Percentiles rank a stretch among this genome's conserved stretches.
Conservation (phyloP, 2,797 vertebrate species). For the Sebastes oblongus region DNA sequence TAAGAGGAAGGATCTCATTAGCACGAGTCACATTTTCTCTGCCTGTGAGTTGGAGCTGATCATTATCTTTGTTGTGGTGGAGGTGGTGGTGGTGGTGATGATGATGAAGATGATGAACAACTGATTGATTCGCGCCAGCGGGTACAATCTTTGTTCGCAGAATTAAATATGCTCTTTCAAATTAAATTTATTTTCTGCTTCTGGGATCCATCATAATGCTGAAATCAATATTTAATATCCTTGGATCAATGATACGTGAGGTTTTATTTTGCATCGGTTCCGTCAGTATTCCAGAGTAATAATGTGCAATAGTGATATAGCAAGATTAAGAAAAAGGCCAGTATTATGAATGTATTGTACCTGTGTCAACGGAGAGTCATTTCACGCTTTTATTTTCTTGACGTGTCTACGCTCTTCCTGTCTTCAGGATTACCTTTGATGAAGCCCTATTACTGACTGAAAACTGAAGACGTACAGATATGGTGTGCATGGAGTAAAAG, state of each 20-base stretch:
- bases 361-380: constrained; percentile 3
- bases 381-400: constrained; percentile 5
- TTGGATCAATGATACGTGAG: constrained; percentile 69
- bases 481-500: not conserved
- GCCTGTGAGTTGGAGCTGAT: constrained; percentile 47
- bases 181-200: constrained; percentile 72
- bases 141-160: constrained; percentile 64
- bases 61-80: constrained; percentile 63
- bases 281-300: constrained; percentile 52
- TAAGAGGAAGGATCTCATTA: constrained; percentile 65
- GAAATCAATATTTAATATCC: constrained; percentile 84
- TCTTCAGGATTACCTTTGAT: not conserved
- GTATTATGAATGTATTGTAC: not conserved
- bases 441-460: not conserved
- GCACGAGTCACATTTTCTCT: constrained; percentile 49
- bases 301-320: constrained; percentile 32
- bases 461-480: not conserved
- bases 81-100: constrained; percentile 26
- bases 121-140: constrained; percentile 76
- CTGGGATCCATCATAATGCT: constrained; percentile 69
- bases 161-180: constrained; percentile 77
- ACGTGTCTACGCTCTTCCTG: not conserved
- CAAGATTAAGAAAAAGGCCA: constrained; percentile 31
- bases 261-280: constrained; percentile 65
- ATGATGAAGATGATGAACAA: constrained; percentile 65